Evolutionary conservation across 2,888 invertebrate species (phyloP), one percentile per base, ranked within the genome.

Genomic region (Resseliella maxima): DNA sequence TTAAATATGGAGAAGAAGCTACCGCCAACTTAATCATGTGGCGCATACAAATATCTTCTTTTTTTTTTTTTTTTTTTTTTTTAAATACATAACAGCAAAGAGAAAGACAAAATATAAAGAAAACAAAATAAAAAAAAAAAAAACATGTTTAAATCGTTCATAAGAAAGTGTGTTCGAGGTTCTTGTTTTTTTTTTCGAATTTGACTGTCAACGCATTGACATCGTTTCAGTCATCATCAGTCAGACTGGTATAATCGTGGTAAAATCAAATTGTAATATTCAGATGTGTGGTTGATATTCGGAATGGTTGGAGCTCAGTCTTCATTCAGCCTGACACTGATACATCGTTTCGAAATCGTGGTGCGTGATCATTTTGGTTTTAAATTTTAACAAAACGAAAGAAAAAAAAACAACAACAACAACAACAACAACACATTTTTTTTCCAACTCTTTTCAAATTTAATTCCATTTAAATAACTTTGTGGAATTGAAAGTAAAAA

Each of bases 1-100:
- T 59, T 72, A 72, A 72, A 72, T 72, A 72, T 72, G 72, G 72
- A 31, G 31, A 72, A 72, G 72, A 72, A 72, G 72, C 72, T 3
- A 31, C 72, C 72, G 72, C 72, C 72, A 72, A 72, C 31, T 72
- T 72, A 72, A 12, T 72, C 72, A 72, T 72, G 72, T 72, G 72
- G 72, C 72, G 72, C 72, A 72, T 72, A 72, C 31, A 72, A 72
- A 72, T 72, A 31, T 72, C 72, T 31, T 15, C 6, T 59, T 50
- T 50, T 50, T 50, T 21, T 50, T 18, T 50, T 50, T 18, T 21
- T 2, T 10, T 18, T 50, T 50, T 21, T 6, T 2, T 50, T 50
- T 50, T 50, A 18, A 18, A 18, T 50, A 8, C 12, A 21, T 24
- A n/a, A 24, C 59, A 24, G 59, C 59, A 72, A 72, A 72, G 31